Evolutionary conservation across 2,888 invertebrate genomes (phyloP).

Genomic region (Tenthredo livida): DNA sequence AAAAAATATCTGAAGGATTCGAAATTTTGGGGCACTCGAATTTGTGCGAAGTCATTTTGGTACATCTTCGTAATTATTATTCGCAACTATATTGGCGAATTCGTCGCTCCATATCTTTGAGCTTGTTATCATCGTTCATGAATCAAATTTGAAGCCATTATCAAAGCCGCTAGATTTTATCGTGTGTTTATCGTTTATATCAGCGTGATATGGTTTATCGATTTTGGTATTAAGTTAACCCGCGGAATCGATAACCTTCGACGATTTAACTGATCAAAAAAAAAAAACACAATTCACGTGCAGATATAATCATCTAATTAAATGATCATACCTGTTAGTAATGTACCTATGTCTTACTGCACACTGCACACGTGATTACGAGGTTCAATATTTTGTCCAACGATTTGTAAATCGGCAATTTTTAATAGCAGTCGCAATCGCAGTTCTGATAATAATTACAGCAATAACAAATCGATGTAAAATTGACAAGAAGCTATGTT

Average conservation of each 20-base stretch:
- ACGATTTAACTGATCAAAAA: neutral
- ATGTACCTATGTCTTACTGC: neutral
- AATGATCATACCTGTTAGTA: neutral
- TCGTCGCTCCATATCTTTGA: too few relatives aligned
- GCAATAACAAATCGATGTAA: neutral
- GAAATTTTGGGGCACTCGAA: neutral
- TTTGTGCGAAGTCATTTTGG: neutral
- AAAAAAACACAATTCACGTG: neutral
- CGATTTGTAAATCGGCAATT: neutral
- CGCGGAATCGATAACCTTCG: neutral
- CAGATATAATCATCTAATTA: neutral
- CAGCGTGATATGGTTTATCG: neutral
- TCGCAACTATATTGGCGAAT: too few relatives aligned
- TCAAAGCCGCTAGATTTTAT: neutral
- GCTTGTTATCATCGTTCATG: neutral
- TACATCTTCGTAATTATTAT: too few relatives aligned
- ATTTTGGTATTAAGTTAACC: neutral
- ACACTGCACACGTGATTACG: neutral
- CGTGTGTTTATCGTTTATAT: neutral
- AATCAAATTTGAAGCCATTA: neutral
- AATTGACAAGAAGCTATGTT: neutral
- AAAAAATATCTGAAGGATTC: neutral
- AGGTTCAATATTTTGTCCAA: neutral
- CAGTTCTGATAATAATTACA: neutral
- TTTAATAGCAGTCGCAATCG: neutral